Percentiles rank a stretch among this genome's conserved stretches.
phyloP scores from a whole-genome alignment of 2,113 vertebrate species.

The Sinocyclocheilus anshuiensis region DNA sequence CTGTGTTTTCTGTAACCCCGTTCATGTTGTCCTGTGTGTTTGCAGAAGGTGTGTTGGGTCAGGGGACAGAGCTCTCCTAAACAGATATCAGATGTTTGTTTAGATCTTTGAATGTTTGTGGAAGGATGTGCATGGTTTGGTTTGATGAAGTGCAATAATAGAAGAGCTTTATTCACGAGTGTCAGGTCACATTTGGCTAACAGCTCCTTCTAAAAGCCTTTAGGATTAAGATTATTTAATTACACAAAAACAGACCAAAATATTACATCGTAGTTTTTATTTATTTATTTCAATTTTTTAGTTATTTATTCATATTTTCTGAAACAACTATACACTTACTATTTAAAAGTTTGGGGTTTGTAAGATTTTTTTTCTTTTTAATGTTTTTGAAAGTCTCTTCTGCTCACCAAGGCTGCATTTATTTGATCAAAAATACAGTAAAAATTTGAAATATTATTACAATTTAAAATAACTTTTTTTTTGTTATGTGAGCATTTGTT shows the following conservation, averaged over 20 bases:
- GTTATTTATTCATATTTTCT: not conserved
- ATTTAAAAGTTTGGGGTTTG: not conserved
- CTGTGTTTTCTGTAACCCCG: constrained; percentile 64
- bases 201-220: not conserved
- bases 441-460: not conserved
- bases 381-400: not conserved
- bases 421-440: not conserved
- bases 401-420: not conserved
- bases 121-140: constrained; percentile 11
- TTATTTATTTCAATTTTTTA: not conserved
- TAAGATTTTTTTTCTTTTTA: not conserved
- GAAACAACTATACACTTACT: not conserved
- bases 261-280: not conserved
- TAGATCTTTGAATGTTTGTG: not conserved
- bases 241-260: not conserved
- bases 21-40: constrained; percentile 70
- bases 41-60: constrained; percentile 73
- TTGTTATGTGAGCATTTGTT: not conserved
- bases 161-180: not conserved
- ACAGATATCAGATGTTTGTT: not conserved
- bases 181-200: not conserved
- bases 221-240: not conserved
- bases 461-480: too few species aligned
- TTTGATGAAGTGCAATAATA: not conserved
- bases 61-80: not conserved